These are phyloP conservation scores for Sporophila hypoxantha DNA, from an alignment of 2,113 vertebrate genomes.

Conservation along the genomic window DNA sequence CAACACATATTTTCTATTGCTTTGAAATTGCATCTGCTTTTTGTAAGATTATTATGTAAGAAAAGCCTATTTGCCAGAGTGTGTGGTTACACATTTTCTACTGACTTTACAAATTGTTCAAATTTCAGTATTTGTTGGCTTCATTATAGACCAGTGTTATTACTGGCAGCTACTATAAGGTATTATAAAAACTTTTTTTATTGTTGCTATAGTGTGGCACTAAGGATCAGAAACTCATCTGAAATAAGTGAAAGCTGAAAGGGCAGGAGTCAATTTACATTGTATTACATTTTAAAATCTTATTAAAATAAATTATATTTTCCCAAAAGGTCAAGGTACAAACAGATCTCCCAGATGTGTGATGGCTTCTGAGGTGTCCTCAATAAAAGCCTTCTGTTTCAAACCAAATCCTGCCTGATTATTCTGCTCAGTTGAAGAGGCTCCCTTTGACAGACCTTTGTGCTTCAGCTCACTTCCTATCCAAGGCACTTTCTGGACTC, in stretches of 20 bases:
- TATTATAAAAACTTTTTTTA: conserved; percentile 24
- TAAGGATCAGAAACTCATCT: conserved; percentile 20
- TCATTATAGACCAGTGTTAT: conserved; percentile 43
- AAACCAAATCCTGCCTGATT: background rate
- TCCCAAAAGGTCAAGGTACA: background rate
- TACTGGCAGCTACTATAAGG: conserved; percentile 18
- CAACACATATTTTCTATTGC: conserved; percentile 8
- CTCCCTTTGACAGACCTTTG: background rate
- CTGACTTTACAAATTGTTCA: conserved; percentile 62
- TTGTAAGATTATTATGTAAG: conserved; percentile 46
- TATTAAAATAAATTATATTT: background rate
- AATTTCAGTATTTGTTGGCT: conserved; percentile 54
- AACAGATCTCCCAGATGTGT: background rate
- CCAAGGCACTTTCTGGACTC: background rate
- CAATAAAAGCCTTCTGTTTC: background rate
- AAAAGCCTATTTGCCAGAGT: conserved; percentile 39
- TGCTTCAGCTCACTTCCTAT: background rate
- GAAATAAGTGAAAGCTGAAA: background rate
- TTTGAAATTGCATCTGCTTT: conserved; percentile 56
- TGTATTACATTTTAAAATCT: background rate
- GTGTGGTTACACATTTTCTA: conserved; percentile 56
- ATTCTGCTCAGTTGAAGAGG: background rate
- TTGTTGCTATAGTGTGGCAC: background rate
- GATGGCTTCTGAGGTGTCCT: background rate
- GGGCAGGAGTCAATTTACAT: background rate